Base-by-base conservation (phyloP, 1,140 invertebrate genomes). In the Patella vulgata region DNA sequence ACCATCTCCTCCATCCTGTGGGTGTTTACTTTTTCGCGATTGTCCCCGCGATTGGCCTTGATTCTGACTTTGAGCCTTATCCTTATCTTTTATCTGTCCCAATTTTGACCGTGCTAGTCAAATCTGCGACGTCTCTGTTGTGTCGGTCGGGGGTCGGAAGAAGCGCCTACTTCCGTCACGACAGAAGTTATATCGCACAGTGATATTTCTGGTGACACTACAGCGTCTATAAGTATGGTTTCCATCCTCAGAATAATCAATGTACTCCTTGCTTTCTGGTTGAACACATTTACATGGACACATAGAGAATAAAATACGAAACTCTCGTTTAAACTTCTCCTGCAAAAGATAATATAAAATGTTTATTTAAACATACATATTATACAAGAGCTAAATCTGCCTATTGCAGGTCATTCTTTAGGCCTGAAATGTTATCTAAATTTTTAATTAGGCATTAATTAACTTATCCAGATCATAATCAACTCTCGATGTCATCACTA, bases 311-410 rank as follows among this genome's bases (percentile, higher is more conserved):
- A 77, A 57, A 14, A 56, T 40, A 9, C 65, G 64, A 59, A 77
- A 77, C 42, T 68, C 72, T n/a, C 73, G 67, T 55, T 77, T 74
- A 59, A 74, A 77, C 59, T 73, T 74, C 53, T 74, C 72, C 74
- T 77, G 57, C 3, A 53, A 57, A 31, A 21, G 51, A 25, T 46
- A 11, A 43, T 51, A 48, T 2, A 40, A 17, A 27, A 19, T 61
- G 1, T 39, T n/a, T 11, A 23, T 19, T 4, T 53, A 39, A 31
- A 23, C 17, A 57, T 19, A 42, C 25, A n/a, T n/a, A n/a, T n/a
- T n/a, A n/a, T n/a, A n/a, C n/a, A n/a, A n/a, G n/a, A n/a, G n/a
- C n/a, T n/a, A n/a, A n/a, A n/a, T n/a, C n/a, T n/a, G n/a, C n/a
- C n/a, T n/a, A n/a, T n/a, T n/a, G n/a, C n/a, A n/a, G n/a, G n/a